A percentile compares a stretch with the other conserved stretches of the same genome.
These are phyloP conservation scores for Lepeophtheirus nordmannii DNA, from an alignment of 2,888 invertebrate genomes.

Conservation along the genomic window DNA sequence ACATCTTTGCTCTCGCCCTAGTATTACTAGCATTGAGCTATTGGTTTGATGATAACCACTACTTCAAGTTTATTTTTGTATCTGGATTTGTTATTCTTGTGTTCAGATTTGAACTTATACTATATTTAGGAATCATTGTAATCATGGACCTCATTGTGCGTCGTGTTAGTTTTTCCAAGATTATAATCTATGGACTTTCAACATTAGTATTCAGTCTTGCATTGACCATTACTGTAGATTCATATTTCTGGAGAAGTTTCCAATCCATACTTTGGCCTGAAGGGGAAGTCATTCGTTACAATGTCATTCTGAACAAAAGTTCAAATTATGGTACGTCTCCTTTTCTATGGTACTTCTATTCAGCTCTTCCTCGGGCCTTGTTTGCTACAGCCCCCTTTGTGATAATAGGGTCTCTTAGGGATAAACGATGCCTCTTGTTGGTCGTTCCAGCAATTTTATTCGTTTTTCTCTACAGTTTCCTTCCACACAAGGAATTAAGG, in stretches of 20 bases:
- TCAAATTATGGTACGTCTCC: slow-evolving; percentile 92
- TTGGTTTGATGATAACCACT: slow-evolving; percentile 61
- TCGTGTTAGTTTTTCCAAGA: slow-evolving; percentile 52
- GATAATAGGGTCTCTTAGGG: slow-evolving; percentile 57
- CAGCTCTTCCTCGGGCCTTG: slow-evolving; percentile 81
- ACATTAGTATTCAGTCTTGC: slow-evolving; percentile 43
- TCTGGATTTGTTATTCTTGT: slow-evolving; percentile 77
- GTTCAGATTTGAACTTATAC: slow-evolving; percentile 72
- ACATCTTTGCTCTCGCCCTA: slow-evolving; percentile 76
- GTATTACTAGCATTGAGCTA: slow-evolving; percentile 67
- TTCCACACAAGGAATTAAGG: slow-evolving; percentile 93
- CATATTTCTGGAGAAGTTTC: slow-evolving; percentile 73
- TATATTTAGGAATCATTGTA: slow-evolving; percentile 70
- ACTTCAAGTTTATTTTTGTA: slow-evolving; percentile 53
- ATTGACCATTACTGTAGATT: slow-evolving; percentile 65
- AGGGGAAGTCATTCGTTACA: slow-evolving; percentile 91
- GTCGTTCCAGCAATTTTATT: slow-evolving; percentile 57
- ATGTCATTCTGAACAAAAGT: slow-evolving; percentile 82
- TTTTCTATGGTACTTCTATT: slow-evolving; percentile 95
- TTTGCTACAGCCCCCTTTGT: slow-evolving; percentile 61
- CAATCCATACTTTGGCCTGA: slow-evolving; percentile 70
- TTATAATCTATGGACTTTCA: slow-evolving; percentile 31
- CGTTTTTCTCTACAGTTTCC: slow-evolving; percentile 73
- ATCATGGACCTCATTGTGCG: slow-evolving; percentile 58
- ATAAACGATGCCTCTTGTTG: slow-evolving; percentile 52